Percentiles rank a stretch among this genome's conserved stretches.
phyloP scores from a whole-genome alignment of 2,113 vertebrate species.

The Podocnemis expansa region DNA sequence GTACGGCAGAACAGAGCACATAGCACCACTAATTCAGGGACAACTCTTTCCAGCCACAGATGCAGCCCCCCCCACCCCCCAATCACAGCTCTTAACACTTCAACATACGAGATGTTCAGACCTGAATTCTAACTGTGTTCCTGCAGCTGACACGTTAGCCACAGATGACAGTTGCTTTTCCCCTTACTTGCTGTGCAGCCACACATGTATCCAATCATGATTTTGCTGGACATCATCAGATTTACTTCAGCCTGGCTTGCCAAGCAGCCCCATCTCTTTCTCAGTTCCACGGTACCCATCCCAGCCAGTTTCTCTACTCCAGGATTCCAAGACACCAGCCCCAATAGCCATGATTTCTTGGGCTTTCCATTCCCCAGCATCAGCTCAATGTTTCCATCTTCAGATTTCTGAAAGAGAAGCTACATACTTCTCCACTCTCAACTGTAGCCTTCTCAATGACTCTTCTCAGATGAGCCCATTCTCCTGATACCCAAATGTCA shows the following conservation, averaged over 20 bases:
- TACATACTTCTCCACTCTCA: neutral
- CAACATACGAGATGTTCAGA: neutral
- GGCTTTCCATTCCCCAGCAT: neutral
- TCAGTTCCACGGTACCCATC: fast-evolving
- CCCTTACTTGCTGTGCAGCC: neutral
- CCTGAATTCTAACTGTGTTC: neutral
- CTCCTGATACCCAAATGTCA: neutral
- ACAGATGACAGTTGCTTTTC: neutral
- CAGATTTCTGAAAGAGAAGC: neutral
- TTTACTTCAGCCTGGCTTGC: neutral
- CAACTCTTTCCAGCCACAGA: fast-evolving
- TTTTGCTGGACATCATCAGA: neutral
- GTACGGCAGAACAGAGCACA: neutral
- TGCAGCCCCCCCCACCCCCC: no score
- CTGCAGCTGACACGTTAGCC: neutral
- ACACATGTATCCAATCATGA: neutral
- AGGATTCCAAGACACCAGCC: neutral
- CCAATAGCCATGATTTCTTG: neutral
- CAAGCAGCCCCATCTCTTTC: neutral
- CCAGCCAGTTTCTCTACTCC: neutral
- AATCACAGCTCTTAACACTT: neutral
- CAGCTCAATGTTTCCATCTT: neutral
- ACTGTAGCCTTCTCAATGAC: neutral
- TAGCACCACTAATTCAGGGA: neutral
- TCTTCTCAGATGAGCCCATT: neutral